Conservation (phyloP, 64 coral and sea anemone genomes). For the Stichodactyla helianthus region DNA sequence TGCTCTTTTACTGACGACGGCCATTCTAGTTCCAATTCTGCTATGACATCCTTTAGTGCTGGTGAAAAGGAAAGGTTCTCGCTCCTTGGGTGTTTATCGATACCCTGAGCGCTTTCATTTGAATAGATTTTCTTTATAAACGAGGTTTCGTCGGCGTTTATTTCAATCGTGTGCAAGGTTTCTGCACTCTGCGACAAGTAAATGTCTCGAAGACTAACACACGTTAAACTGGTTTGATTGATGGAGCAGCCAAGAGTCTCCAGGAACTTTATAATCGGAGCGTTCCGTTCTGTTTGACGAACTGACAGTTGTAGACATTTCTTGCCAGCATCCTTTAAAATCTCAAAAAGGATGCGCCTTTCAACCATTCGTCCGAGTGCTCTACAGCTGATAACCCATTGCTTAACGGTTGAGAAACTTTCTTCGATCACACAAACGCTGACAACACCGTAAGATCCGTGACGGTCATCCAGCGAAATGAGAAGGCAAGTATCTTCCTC, state of each 20-base stretch:
- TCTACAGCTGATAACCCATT: constrained; percentile 5
- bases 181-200: background rate
- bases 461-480: background rate
- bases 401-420: background rate
- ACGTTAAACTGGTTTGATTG: background rate
- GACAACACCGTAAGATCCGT: background rate
- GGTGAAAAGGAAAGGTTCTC: background rate
- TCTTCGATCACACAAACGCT: background rate
- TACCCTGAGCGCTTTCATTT: background rate
- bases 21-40: background rate
- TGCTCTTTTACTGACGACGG: background rate
- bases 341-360: background rate
- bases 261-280: background rate
- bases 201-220: background rate
- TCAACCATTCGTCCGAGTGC: background rate
- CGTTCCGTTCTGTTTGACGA: background rate
- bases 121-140: background rate
- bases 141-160: background rate
- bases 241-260: background rate
- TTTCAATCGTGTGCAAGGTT: background rate
- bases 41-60: background rate
- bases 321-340: background rate
- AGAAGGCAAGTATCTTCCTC: background rate
- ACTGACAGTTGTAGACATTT: background rate
- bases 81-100: background rate